A percentile compares a stretch with the other conserved stretches of the same genome.
Evolutionary conservation across 2,888 invertebrate species (phyloP).

Genomic region (Tanaodytes sp.): DNA sequence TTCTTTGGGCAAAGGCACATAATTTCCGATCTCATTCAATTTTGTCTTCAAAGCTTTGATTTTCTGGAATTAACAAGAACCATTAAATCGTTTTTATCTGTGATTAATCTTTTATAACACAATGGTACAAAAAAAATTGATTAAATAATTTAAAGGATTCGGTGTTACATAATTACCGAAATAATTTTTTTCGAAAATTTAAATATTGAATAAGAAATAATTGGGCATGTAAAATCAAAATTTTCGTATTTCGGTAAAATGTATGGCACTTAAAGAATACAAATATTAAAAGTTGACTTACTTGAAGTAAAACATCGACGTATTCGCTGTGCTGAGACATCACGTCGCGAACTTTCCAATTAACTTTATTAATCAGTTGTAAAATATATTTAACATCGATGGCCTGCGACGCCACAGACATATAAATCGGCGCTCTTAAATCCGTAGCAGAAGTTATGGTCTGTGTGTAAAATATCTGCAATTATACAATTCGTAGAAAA

Average conservation of each 20-base stretch:
- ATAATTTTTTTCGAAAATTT: too few relatives aligned
- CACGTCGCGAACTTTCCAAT: conserved; percentile 96
- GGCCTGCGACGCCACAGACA: conserved; percentile 86
- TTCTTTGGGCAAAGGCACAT: conserved; percentile 81
- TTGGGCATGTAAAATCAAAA: too few relatives aligned
- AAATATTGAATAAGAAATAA: too few relatives aligned
- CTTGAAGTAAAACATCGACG: conserved; percentile 82
- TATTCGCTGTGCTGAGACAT: conserved; percentile 95
- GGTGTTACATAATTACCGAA: too few relatives aligned
- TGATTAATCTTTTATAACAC: too few relatives aligned
- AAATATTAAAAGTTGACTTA: too few relatives aligned
- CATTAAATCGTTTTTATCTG: too few relatives aligned
- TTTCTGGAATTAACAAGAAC: conserved; percentile 74
- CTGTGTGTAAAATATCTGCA: conserved; percentile 81
- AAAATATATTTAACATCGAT: conserved; percentile 85
- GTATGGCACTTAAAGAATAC: too few relatives aligned
- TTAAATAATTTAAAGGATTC: too few relatives aligned
- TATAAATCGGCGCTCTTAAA: conserved; percentile 88
- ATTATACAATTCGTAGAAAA: too few relatives aligned
- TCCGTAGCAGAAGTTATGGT: conserved; percentile 83
- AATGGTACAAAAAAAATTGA: too few relatives aligned
- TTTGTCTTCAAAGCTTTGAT: conserved; percentile 85
- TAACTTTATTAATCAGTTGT: conserved; percentile 90
- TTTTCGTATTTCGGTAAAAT: too few relatives aligned
- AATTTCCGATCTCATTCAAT: conserved; percentile 81